Conservation (phyloP, 1,140 invertebrate species). For the Atta colombica region DNA sequence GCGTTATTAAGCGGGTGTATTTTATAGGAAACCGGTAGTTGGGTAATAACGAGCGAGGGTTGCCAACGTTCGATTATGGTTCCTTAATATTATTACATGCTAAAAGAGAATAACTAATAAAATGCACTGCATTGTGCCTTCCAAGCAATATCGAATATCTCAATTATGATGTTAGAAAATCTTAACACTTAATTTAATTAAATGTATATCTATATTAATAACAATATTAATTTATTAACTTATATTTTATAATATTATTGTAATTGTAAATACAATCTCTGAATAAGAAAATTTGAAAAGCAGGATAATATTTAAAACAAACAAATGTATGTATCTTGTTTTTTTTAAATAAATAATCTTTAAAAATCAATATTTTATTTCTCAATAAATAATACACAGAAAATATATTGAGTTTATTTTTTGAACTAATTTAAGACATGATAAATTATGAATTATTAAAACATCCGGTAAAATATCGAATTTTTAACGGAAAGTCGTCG, state of each 20-base stretch:
- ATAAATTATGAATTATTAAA: constrained; percentile 8
- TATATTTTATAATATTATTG: neutral
- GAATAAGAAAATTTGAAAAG: neutral
- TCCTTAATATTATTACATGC: constrained; percentile 56
- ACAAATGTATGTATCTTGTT: neutral
- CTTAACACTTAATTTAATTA: neutral
- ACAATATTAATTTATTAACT: constrained; percentile 9
- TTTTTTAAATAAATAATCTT: neutral
- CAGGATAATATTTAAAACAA: constrained; percentile 1
- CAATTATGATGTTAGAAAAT: constrained; percentile 19
- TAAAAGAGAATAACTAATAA: constrained; percentile 43
- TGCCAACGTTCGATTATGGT: constrained; percentile 50
- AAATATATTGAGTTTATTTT: neutral
- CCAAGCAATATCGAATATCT: constrained; percentile 20
- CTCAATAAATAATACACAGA: neutral
- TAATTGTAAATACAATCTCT: neutral
- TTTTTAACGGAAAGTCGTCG: neutral
- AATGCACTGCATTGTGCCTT: constrained; percentile 27
- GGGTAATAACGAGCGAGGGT: constrained; percentile 61
- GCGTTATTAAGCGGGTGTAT: constrained; percentile 76
- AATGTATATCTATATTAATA: neutral
- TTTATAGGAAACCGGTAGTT: constrained; percentile 77
- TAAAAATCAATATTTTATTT: neutral
- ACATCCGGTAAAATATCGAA: constrained; percentile 30
- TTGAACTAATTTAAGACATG: neutral